Evolutionary conservation across 2,888 invertebrate genomes (phyloP), one percentile per base, ranked within the genome.

Genomic region (Helobdella robusta): DNA sequence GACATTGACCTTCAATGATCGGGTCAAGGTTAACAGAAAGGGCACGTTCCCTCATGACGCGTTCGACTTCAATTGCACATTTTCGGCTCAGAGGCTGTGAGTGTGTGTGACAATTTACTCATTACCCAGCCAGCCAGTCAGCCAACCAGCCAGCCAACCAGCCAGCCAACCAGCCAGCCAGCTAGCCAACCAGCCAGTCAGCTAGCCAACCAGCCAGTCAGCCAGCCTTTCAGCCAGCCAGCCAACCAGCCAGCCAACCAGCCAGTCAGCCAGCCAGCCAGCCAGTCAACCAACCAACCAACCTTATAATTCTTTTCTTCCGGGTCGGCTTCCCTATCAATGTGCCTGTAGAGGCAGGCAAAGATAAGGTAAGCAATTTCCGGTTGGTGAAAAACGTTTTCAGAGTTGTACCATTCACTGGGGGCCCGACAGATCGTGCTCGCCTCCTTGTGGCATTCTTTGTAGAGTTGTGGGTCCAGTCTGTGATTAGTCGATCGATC

Each of bases 31-130:
- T 89, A 1, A 97, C 93, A 74, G 89, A 89, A 6, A 89, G 83
- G 0, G 97, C 93, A 69, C 97, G 84, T 77, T 91, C 89, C 35
- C 90, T 84, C 91, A 98, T 92, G 48, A 93, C 89, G 69, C 91
- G 85, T 71, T 87, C 86, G 2, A 97, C 87, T 81, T 97, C 91
- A 66, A 74, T 73, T 2, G 76, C 81, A 74, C 86, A 86, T 28
- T 79, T 77, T 46, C 75, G 72, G 58, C 78, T 79, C 59, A 85
- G 72, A 83, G 84, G 70, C 66, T 65, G 50, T 18, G 52, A 30
- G 50, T n/a, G 50, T 50, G 50, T n/a, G 50, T n/a, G 50, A 8
- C 11, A n/a, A 6, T 50, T n/a, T n/a, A n/a, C n/a, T n/a, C n/a
- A n/a, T n/a, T n/a, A n/a, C n/a, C n/a, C n/a, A n/a, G n/a, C n/a